Base-by-base conservation (phyloP, 2,888 invertebrate species). In the Pardosa pseudoannulata region DNA sequence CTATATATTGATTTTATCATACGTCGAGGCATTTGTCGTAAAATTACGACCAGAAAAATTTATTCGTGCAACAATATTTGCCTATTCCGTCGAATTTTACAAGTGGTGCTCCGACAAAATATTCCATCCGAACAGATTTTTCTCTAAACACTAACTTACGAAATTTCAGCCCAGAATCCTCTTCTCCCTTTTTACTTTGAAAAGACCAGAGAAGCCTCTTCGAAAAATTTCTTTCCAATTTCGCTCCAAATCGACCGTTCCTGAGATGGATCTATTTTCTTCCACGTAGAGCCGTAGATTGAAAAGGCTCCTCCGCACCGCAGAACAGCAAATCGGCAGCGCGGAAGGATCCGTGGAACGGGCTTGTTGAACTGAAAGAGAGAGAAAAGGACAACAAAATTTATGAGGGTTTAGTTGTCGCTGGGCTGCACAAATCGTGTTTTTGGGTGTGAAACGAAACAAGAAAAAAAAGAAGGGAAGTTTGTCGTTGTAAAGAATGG, bases 341-440 rank as follows among this genome's bases (percentile, higher is more conserved):
- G 56, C 19, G 65, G 65, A 65, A 31, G 31, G 65, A 65, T 31
- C 65, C n/a, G 6, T 13, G 29, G 29, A 65, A 29, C 31, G 65
- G n/a, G 31, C 65, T 65, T 65, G 65, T 31, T 31, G 29, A 65
- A 65, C 65, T 65, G 31, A 31, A 16, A 65, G 31, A 13, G 31
- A 28, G 31, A 31, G 62, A 27, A 31, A 65, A 65, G 16, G 65
- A 65, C 31, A 16, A n/a, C 31, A 31, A 11, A 65, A 65, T 65
- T 65, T 65, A 65, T 31, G 65, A 65, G 29, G 16, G 65, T 65
- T 65, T 65, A 16, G 29, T n/a, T 31, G 65, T 65, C 65, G 65
- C 31, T 13, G 29, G 29, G 9, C 65, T 29, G 56, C 7, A 56
- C 56, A 65, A 31, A 28, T 7, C 65, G 29, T 31, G 65, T 65